Evolutionary conservation across 1,140 invertebrate species (phyloP).

Genomic region (Metopolophium dirhodum): DNA sequence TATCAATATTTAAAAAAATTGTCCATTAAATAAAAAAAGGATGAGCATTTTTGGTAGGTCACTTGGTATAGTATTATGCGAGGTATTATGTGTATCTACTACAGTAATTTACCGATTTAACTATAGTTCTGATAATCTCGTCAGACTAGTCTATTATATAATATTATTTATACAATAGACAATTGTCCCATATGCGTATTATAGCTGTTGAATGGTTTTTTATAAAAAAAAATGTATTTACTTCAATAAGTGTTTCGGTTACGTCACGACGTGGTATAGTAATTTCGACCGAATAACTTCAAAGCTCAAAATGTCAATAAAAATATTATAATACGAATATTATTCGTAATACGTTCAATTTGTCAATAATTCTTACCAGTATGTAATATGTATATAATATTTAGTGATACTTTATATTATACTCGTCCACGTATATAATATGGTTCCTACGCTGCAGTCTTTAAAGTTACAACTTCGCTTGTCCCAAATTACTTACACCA

Average conservation of each 20-base stretch:
- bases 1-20: too few relatives aligned
- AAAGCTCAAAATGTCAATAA: not conserved
- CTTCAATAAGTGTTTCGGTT: not conserved
- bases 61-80: not conserved
- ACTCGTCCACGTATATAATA: not conserved
- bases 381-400: not conserved
- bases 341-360: not conserved
- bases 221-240: too few relatives aligned
- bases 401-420: not conserved
- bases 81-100: not conserved
- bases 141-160: not conserved
- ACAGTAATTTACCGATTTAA: not conserved
- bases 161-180: constrained; percentile 1
- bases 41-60: too few relatives aligned
- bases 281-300: not conserved
- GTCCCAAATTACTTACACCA: not conserved
- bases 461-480: not conserved
- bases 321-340: too few relatives aligned
- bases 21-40: too few relatives aligned
- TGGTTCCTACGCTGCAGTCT: too few relatives aligned
- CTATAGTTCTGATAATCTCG: not conserved
- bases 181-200: not conserved
- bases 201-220: not conserved
- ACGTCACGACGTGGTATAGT: not conserved
- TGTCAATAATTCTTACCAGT: not conserved